A percentile compares a stretch with the other conserved stretches of the same genome.
phyloP scores from a whole-genome alignment of 2,113 vertebrate species.

The Phylloscopus trochiloides region DNA sequence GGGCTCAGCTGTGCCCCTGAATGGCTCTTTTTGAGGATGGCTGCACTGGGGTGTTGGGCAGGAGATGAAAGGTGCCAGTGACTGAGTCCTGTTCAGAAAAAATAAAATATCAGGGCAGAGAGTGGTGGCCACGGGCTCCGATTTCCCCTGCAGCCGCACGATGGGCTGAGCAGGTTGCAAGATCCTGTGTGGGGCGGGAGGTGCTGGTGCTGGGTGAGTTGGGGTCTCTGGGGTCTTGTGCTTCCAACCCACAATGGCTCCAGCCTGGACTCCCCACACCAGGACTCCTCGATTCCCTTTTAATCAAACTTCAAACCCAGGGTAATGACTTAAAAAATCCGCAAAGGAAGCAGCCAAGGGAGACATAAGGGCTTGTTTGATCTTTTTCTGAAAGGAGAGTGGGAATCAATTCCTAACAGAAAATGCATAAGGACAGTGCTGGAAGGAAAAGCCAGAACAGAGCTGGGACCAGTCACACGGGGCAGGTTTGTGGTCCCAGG shows the following conservation, averaged over 20 bases:
- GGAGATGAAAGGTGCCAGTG: neutral
- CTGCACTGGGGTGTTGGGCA: neutral
- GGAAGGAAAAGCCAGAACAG: neutral
- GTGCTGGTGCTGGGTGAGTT: accelerated
- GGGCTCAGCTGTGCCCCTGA: neutral
- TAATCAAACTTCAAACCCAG: constrained; percentile 16
- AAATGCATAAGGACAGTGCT: neutral
- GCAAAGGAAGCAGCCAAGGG: neutral
- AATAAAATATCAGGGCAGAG: neutral
- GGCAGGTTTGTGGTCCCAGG: accelerated
- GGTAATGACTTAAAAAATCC: neutral
- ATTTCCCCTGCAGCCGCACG: neutral
- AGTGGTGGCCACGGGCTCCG: accelerated
- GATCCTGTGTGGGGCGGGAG: neutral
- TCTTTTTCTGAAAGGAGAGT: constrained; percentile 60
- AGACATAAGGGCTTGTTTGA: constrained; percentile 47
- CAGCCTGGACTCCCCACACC: neutral
- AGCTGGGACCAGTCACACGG: accelerated
- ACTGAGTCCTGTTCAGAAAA: neutral
- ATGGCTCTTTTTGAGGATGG: neutral
- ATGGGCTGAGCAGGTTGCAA: neutral
- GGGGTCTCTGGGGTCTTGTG: neutral
- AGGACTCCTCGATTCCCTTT: neutral
- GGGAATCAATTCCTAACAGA: constrained; percentile 28
- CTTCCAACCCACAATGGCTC: neutral